These are phyloP conservation scores for Cyaniris semiargus DNA, from an alignment of 2,888 invertebrate genomes.

Conservation along the genomic window DNA sequence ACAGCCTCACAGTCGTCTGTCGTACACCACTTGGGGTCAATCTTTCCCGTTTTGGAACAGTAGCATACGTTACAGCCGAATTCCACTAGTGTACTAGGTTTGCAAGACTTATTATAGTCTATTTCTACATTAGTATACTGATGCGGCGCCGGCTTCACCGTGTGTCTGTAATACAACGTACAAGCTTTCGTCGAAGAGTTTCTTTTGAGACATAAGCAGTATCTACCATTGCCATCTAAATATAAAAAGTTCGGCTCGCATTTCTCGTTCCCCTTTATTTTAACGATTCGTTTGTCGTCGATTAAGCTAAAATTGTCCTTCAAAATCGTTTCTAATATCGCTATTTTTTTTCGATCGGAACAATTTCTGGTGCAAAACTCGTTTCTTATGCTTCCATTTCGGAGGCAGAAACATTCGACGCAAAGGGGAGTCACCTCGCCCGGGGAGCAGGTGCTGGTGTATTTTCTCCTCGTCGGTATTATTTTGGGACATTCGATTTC, in stretches of 20 bases:
- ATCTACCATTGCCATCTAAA: conserved; percentile 53
- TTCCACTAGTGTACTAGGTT: conserved; percentile 64
- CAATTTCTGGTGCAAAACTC: conserved; percentile 63
- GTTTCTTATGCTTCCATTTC: conserved; percentile 49
- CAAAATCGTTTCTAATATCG: conserved; percentile 56
- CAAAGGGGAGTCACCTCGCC: conserved; percentile 65
- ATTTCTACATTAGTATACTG: conserved; percentile 42
- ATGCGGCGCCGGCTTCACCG: conserved; percentile 32
- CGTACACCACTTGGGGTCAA: conserved; percentile 71
- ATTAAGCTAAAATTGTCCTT: conserved; percentile 51
- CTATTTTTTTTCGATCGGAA: conserved; percentile 55
- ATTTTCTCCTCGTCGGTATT: conserved; percentile 47
- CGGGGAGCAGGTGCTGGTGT: conserved; percentile 51
- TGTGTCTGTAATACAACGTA: conserved; percentile 46
- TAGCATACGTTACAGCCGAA: conserved; percentile 72
- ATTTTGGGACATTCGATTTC: conserved; percentile 58
- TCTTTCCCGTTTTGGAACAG: conserved; percentile 62
- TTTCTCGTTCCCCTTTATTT: conserved; percentile 41
- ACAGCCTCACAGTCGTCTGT: conserved; percentile 66
- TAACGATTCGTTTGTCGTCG: conserved; percentile 50
- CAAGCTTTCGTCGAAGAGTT: conserved; percentile 55
- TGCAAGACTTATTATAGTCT: conserved; percentile 54
- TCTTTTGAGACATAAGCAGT: conserved; percentile 62
- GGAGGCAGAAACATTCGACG: conserved; percentile 63
- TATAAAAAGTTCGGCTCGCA: conserved; percentile 60